A percentile compares a stretch with the other conserved stretches of the same genome.
Evolutionary conservation across 2,888 invertebrate species (phyloP).

Genomic region (Crocallis elinguaria): DNA sequence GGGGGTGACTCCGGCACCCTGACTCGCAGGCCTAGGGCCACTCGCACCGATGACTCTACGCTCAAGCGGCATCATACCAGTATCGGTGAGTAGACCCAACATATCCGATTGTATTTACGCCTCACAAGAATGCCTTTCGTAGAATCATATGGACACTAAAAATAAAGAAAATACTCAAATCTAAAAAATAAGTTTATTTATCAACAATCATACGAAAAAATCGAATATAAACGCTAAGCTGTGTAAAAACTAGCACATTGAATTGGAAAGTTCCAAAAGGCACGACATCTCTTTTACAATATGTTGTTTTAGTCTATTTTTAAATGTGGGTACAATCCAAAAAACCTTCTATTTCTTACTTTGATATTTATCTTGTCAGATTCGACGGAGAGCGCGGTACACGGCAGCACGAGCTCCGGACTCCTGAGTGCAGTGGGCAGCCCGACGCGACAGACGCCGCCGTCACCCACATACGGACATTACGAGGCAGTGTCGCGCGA

Average conservation of each 20-base stretch:
- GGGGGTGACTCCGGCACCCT: slow-evolving; percentile 82
- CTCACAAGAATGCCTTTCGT: no score
- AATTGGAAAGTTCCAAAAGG: no score
- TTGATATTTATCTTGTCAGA: slow-evolving; percentile 45
- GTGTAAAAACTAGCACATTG: no score
- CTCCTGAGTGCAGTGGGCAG: slow-evolving; percentile 51
- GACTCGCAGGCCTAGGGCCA: slow-evolving; percentile 80
- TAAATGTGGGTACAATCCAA: no score
- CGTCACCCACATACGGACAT: slow-evolving; percentile 63
- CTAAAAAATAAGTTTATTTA: no score
- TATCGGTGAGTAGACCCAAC: slow-evolving; percentile 48
- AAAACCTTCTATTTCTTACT: not conserved
- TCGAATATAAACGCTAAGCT: no score
- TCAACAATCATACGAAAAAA: no score
- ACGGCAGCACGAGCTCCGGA: slow-evolving; percentile 46
- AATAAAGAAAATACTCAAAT: no score
- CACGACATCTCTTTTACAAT: no score
- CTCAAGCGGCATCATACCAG: slow-evolving; percentile 67
- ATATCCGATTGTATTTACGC: no score
- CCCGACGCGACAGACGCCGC: slow-evolving; percentile 53
- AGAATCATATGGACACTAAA: no score
- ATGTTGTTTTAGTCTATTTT: no score
- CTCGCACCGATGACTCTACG: slow-evolving; percentile 67
- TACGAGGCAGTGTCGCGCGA: slow-evolving; percentile 68
- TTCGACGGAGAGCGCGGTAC: slow-evolving; percentile 52